Percentiles rank a stretch among this genome's conserved stretches.
Conservation (phyloP, 2,797 vertebrate species). For the Borostomias antarcticus region DNA sequence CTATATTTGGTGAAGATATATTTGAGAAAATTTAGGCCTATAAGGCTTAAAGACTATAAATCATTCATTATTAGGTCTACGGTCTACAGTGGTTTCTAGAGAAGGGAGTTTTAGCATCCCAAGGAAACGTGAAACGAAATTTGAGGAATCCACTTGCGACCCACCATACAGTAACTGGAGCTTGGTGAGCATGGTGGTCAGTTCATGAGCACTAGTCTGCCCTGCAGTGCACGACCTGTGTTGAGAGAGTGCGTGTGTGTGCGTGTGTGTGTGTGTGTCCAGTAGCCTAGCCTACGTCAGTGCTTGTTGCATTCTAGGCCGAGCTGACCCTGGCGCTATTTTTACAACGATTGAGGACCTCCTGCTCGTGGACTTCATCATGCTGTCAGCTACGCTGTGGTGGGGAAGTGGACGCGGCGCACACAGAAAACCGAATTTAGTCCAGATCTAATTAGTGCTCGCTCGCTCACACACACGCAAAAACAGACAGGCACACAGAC, state of each 20-base stretch:
- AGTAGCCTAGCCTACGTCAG: no score
- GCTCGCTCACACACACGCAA: slow-evolving; percentile 31
- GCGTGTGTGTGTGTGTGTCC: neutral
- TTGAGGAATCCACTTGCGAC: neutral
- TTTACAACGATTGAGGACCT: slow-evolving; percentile 68
- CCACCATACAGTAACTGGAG: no score
- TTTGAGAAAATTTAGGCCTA: no score
- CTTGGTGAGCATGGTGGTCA: no score
- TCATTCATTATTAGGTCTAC: no score
- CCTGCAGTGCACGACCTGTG: no score
- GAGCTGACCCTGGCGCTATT: slow-evolving; percentile 71
- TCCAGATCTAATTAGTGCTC: no score
- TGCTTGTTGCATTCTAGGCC: slow-evolving; percentile 58
- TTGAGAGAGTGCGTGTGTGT: neutral
- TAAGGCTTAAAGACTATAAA: no score
- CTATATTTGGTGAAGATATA: no score
- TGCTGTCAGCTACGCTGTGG: slow-evolving; percentile 60
- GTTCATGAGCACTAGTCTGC: no score
- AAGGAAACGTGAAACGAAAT: neutral
- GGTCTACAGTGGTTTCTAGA: neutral
- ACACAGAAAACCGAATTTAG: neutral
- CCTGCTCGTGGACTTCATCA: slow-evolving; percentile 68
- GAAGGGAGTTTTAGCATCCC: neutral
- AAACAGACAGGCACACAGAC: no score
- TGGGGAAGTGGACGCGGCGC: neutral